Conservation (phyloP, 1,140 invertebrate genomes). For the Vanessa atalanta region DNA sequence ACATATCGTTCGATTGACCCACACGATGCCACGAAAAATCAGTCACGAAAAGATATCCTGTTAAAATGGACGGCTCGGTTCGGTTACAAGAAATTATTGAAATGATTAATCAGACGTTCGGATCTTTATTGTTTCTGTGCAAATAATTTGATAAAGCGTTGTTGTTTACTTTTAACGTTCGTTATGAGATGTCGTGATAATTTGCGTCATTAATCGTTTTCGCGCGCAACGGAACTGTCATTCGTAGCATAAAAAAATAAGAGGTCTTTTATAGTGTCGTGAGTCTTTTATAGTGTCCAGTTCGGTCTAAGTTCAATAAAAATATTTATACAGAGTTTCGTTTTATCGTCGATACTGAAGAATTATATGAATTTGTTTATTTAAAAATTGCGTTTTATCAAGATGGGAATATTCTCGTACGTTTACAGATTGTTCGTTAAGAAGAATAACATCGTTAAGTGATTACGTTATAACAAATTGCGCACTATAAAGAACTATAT, state of each 20-base stretch:
- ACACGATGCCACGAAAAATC: neutral
- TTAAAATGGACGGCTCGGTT: slow-evolving; percentile 35
- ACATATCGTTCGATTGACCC: neutral
- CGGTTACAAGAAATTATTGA: slow-evolving; percentile 13
- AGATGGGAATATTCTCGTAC: slow-evolving; percentile 71
- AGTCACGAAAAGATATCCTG: neutral
- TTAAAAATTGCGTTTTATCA: slow-evolving; percentile 35
- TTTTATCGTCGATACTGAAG: no score
- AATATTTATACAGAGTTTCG: neutral
- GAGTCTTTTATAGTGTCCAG: neutral
- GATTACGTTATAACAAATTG: slow-evolving; percentile 16
- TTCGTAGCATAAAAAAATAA: neutral
- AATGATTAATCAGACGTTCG: slow-evolving; percentile 4
- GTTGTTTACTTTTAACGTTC: neutral
- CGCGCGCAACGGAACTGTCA: slow-evolving; percentile 1
- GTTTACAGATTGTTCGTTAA: slow-evolving; percentile 72
- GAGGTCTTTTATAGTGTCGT: neutral
- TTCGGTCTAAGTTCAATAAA: neutral
- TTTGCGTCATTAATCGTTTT: neutral
- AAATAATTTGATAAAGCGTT: neutral
- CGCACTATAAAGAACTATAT: slow-evolving; percentile 13
- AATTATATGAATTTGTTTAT: no score
- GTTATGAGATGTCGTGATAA: neutral
- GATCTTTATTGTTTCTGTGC: neutral
- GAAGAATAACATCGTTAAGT: slow-evolving; percentile 45